Conservation (phyloP, 2,888 invertebrate species). For the Drosophila acutilabella region DNA sequence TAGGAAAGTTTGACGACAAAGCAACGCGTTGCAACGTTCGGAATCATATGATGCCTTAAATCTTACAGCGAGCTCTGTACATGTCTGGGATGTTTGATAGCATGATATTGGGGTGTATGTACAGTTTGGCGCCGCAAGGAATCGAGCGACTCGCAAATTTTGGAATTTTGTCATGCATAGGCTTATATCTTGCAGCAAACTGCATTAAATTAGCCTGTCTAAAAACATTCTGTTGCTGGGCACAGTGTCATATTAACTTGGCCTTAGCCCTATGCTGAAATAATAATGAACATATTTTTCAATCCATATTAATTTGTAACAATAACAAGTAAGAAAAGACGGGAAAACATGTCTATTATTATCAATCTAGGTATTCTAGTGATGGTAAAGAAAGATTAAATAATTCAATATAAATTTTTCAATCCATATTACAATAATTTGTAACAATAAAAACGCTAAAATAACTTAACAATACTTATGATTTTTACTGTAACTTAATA, state of each 20-base stretch:
- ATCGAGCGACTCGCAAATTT: constrained; percentile 50
- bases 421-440: too few relatives aligned
- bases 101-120: constrained; percentile 43
- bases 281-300: too few relatives aligned
- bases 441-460: too few relatives aligned
- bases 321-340: too few relatives aligned
- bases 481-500: too few relatives aligned
- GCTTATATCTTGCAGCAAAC: constrained; percentile 58
- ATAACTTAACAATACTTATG: too few relatives aligned
- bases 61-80: constrained; percentile 29
- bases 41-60: constrained; percentile 36
- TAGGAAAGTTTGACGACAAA: constrained; percentile 50
- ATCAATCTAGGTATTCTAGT: too few relatives aligned
- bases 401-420: too few relatives aligned
- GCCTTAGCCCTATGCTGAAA: too few relatives aligned
- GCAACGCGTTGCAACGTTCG: constrained; percentile 3
- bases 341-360: too few relatives aligned
- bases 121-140: constrained; percentile 44
- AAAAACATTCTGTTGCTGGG: constrained; percentile 43
- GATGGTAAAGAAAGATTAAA: too few relatives aligned
- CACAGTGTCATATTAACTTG: constrained; percentile 9
- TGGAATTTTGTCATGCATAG: constrained; percentile 62
- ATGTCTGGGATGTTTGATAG: constrained; percentile 49
- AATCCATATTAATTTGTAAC: too few relatives aligned
- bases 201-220: constrained; percentile 59